These are phyloP conservation scores for Agonopterix alstromeriana DNA, from an alignment of 2,888 invertebrate genomes.

Conservation along the genomic window DNA sequence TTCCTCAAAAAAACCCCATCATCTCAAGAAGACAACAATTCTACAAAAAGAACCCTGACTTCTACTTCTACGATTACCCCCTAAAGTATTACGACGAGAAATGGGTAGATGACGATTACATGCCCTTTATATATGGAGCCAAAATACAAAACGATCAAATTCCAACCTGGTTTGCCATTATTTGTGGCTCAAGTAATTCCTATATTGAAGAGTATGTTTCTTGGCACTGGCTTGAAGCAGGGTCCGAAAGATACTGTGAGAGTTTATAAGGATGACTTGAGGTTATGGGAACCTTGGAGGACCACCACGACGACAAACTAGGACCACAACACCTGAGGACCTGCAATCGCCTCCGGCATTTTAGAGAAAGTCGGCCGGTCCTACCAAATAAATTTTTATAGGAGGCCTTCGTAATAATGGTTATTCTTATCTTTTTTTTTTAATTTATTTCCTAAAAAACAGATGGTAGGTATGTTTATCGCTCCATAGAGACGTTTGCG, in stretches of 20 bases:
- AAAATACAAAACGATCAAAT: background rate
- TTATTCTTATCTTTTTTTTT: too few relatives aligned
- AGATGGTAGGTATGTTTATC: too few relatives aligned
- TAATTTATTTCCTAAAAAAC: too few relatives aligned
- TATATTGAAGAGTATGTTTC: background rate
- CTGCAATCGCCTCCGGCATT: too few relatives aligned
- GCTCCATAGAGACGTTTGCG: too few relatives aligned
- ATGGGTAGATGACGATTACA: slow-evolving; percentile 1
- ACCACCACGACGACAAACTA: too few relatives aligned
- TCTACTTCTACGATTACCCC: background rate
- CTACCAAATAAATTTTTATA: too few relatives aligned
- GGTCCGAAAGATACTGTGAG: background rate
- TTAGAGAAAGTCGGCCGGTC: too few relatives aligned
- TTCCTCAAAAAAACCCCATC: slow-evolving; percentile 27
- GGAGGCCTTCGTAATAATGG: too few relatives aligned
- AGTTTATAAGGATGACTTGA: background rate
- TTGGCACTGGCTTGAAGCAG: background rate
- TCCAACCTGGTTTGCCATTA: background rate
- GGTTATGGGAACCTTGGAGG: too few relatives aligned
- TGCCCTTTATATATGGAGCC: background rate
- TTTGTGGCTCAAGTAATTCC: background rate
- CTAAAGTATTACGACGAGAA: background rate
- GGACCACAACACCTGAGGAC: too few relatives aligned
- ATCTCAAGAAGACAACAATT: slow-evolving; percentile 9
- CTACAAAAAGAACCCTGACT: background rate